Evolutionary conservation across 2,113 vertebrate species (phyloP).

Genomic region (Pterocles burchelli): DNA sequence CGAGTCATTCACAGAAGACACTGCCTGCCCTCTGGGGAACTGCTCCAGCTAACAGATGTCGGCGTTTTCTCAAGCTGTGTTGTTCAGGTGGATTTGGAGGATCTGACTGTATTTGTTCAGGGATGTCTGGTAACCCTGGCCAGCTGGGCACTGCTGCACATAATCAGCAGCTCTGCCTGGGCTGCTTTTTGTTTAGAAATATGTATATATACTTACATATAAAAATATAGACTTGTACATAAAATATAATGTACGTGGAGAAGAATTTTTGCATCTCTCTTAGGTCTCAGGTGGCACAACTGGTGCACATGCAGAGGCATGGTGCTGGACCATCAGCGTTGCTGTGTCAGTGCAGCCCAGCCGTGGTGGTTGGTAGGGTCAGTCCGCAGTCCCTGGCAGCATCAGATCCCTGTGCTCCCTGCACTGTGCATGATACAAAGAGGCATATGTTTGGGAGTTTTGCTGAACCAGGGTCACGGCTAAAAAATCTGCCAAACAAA

Average conservation of each 20-base stretch:
- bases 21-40: neutral
- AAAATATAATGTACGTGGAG: neutral
- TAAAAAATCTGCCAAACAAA: neutral
- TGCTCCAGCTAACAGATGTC: slow-evolving; percentile 11
- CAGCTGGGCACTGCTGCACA: neutral
- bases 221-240: neutral
- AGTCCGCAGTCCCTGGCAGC: neutral
- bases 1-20: neutral
- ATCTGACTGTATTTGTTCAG: slow-evolving; percentile 12
- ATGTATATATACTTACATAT: no score
- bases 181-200: neutral
- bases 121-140: neutral
- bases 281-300: neutral
- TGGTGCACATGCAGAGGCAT: no score
- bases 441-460: neutral
- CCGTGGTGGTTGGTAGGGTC: accelerated
- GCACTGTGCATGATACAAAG: neutral
- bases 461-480: neutral
- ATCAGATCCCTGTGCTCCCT: neutral
- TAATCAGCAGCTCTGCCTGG: neutral
- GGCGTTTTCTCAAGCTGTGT: neutral
- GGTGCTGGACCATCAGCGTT: neutral
- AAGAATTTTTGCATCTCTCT: neutral
- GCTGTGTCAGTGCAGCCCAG: neutral
- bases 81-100: slow-evolving; percentile 33